Evolutionary conservation across 2,797 vertebrate species (phyloP).

Genomic region (Gambusia yucatana): DNA sequence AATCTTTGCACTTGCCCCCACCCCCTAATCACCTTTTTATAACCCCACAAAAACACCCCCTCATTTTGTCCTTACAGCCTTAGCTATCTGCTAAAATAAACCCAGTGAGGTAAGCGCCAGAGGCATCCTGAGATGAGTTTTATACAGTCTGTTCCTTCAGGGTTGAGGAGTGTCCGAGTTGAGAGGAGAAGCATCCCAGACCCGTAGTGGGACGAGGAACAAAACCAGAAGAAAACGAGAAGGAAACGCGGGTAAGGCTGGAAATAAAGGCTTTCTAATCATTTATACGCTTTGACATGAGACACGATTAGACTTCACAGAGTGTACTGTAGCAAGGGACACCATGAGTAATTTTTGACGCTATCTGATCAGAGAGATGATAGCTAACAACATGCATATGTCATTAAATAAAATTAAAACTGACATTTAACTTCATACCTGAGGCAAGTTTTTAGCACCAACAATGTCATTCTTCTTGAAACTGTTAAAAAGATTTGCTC

Average conservation of each 20-base stretch:
- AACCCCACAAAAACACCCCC: conserved; percentile 39
- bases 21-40: conserved; percentile 47
- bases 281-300: background rate
- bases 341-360: background rate
- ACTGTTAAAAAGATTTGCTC: background rate
- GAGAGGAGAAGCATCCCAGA: conserved; percentile 51
- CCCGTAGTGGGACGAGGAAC: conserved; percentile 34
- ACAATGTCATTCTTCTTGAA: background rate
- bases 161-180: conserved; percentile 50
- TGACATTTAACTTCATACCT: background rate
- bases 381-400: background rate
- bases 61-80: conserved; percentile 60
- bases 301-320: background rate
- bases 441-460: background rate
- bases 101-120: conserved; percentile 75
- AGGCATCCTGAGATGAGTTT: conserved; percentile 65
- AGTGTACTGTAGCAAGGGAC: background rate
- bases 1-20: conserved; percentile 68
- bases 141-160: conserved; percentile 58
- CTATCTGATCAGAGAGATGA: background rate
- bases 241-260: conserved; percentile 60
- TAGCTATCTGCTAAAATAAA: conserved; percentile 79
- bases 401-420: background rate
- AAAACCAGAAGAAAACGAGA: conserved; percentile 22
- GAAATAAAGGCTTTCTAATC: background rate